A percentile compares a stretch with the other conserved stretches of the same genome.
Conservation (phyloP, 2,888 invertebrate species). For the Stenodema calcarata region DNA sequence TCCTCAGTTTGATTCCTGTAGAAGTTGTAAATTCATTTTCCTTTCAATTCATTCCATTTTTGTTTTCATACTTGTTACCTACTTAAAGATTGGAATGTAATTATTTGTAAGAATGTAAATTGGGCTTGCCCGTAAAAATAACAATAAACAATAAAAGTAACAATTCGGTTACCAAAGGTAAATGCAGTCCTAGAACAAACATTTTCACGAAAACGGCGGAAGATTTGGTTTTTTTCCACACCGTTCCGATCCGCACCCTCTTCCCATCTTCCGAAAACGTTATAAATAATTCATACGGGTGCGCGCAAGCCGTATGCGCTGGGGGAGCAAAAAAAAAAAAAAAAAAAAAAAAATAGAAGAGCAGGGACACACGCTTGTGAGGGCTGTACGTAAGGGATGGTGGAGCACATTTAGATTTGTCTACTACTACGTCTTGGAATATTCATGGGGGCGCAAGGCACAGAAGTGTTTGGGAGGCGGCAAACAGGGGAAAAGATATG, state of each 20-base stretch:
- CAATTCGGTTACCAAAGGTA: too few relatives aligned
- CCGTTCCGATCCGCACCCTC: conserved; percentile 14
- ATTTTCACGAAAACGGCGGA: not conserved
- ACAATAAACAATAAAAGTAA: too few relatives aligned
- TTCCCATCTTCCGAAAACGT: not conserved
- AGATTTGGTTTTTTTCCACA: conserved; percentile 15
- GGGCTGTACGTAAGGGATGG: conserved; percentile 8
- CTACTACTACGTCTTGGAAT: conserved; percentile 37
- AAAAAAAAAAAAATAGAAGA: not conserved
- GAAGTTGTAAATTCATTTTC: too few relatives aligned
- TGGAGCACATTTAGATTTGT: conserved; percentile 47
- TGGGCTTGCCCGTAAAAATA: too few relatives aligned
- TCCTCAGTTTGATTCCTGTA: too few relatives aligned
- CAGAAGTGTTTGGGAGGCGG: not conserved
- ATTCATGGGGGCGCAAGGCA: conserved; percentile 29
- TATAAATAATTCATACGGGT: conserved; percentile 43
- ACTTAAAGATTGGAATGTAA: too few relatives aligned
- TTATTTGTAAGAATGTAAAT: too few relatives aligned
- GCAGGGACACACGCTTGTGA: not conserved
- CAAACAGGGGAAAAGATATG: not conserved
- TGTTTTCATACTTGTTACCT: too few relatives aligned
- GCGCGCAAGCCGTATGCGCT: not conserved
- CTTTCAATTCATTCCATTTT: too few relatives aligned
- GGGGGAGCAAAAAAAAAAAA: not conserved
- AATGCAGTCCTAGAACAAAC: not conserved